A percentile compares a stretch with the other conserved stretches of the same genome.
phyloP scores from a whole-genome alignment of 2,797 vertebrate species.

The Acipenser transmontanus region DNA sequence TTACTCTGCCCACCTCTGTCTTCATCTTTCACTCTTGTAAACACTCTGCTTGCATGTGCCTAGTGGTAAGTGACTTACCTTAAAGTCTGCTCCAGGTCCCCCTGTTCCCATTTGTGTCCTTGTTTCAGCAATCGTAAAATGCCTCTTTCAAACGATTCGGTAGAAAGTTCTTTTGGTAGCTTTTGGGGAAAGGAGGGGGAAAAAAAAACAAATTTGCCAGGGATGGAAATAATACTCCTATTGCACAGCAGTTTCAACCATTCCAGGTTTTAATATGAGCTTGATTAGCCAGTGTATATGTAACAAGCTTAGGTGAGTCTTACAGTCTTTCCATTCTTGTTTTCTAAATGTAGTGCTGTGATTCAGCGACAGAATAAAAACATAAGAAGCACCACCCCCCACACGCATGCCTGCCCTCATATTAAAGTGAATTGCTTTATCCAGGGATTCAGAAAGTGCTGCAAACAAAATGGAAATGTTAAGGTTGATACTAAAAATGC shows the following conservation, averaged over 20 bases:
- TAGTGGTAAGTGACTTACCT: constrained; percentile 52
- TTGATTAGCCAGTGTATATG: neutral
- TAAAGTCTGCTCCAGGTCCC: constrained; percentile 74
- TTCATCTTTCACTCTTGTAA: too few species aligned
- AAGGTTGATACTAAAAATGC: too few species aligned
- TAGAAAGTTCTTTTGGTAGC: constrained; percentile 86
- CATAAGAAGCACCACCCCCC: too few species aligned
- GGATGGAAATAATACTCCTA: neutral
- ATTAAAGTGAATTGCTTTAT: too few species aligned
- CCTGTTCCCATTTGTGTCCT: constrained; percentile 70
- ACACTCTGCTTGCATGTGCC: too few species aligned
- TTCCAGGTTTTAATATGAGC: neutral
- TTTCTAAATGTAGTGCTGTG: neutral
- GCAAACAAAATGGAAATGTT: too few species aligned
- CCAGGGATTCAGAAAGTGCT: too few species aligned
- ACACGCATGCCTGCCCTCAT: too few species aligned
- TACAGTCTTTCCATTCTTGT: neutral
- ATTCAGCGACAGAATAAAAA: too few species aligned
- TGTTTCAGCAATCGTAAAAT: constrained; percentile 80
- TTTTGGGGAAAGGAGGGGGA: constrained; percentile 30
- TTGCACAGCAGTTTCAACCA: neutral
- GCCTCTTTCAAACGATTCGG: constrained; percentile 81
- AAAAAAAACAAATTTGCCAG: neutral
- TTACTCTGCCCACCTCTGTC: too few species aligned
- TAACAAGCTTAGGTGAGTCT: neutral